phyloP scores from a whole-genome alignment of 2,113 vertebrate genomes.

The Psittacara wagleri region DNA sequence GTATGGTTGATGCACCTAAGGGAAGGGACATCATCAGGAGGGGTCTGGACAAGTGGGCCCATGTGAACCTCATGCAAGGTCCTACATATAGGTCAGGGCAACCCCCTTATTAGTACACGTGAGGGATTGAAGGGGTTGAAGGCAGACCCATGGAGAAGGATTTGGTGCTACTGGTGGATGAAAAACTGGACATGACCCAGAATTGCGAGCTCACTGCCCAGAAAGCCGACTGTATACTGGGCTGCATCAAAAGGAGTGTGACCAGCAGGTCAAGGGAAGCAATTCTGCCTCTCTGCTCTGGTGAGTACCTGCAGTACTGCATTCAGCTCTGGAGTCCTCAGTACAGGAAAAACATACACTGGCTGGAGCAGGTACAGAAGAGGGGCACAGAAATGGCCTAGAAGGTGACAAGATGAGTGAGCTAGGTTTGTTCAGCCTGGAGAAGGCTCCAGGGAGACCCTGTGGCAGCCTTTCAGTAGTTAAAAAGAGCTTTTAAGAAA shows the following conservation, averaged over 20 bases:
- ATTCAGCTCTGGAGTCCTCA: background rate
- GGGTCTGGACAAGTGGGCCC: background rate
- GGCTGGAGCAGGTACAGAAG: background rate
- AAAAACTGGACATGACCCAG: background rate
- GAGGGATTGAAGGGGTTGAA: background rate
- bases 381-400: background rate
- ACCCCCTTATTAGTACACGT: background rate
- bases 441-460: background rate
- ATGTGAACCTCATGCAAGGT: background rate
- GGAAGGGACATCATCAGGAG: background rate
- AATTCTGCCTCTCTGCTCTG: background rate
- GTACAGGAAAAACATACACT: rapidly evolving
- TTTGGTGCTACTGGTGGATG: background rate
- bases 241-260: background rate
- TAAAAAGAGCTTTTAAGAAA: background rate
- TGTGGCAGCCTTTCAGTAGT: rapidly evolving
- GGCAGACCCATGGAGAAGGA: background rate
- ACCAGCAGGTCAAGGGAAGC: background rate
- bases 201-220: background rate
- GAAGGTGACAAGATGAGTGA: background rate
- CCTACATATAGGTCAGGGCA: background rate
- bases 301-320: background rate
- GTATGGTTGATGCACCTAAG: background rate
- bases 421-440: background rate
- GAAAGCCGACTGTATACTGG: background rate